These are phyloP conservation scores for Serranochromis macrocephalus DNA, from an alignment of 2,113 vertebrate genomes.

Conservation along the genomic window DNA sequence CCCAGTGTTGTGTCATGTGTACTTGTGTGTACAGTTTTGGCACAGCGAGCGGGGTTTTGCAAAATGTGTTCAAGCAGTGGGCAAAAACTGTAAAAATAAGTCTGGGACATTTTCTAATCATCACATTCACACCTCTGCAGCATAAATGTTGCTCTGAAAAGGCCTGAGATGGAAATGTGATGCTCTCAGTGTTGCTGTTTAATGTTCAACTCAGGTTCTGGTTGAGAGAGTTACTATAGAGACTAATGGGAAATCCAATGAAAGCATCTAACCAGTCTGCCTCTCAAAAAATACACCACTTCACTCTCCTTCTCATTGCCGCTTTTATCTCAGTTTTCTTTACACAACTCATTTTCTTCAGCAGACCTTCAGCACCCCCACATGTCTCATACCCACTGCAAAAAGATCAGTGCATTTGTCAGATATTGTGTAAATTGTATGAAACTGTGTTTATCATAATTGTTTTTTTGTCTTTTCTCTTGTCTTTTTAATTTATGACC, in stretches of 20 bases:
- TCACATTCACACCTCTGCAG: neutral
- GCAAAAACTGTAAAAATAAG: neutral
- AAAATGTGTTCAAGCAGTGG: no score
- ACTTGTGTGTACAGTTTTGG: no score
- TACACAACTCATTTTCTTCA: neutral
- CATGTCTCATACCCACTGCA: neutral
- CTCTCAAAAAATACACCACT: neutral
- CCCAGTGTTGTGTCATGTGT: no score
- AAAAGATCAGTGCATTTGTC: neutral
- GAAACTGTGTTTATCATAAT: neutral
- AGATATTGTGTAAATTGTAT: neutral
- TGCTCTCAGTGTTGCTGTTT: neutral
- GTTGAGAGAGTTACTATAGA: neutral
- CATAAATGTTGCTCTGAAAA: neutral
- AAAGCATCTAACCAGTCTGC: neutral
- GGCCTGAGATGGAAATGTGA: neutral
- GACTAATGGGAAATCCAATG: neutral
- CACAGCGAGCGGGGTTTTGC: no score
- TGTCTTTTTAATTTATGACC: neutral
- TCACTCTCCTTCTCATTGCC: neutral
- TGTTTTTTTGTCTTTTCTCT: neutral
- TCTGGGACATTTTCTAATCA: fast-evolving
- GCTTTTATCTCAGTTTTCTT: neutral
- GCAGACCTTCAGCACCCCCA: neutral
- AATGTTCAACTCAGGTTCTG: neutral